phyloP scores from a whole-genome alignment of 2,888 invertebrate species.

The Tenthredo mesomela region DNA sequence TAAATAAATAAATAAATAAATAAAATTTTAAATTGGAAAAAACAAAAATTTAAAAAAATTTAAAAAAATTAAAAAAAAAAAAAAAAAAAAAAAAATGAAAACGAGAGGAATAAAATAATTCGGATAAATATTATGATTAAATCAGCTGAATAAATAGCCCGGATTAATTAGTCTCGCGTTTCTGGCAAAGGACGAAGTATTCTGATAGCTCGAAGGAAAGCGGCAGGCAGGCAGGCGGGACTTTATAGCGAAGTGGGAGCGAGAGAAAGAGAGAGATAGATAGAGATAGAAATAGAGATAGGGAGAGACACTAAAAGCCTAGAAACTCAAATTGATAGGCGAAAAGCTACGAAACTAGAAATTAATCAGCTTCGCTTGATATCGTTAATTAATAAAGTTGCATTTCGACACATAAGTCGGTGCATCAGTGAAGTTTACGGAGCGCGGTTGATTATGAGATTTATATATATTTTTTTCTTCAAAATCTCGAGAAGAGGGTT shows the following conservation, averaged over 20 bases:
- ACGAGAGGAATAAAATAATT: constrained; percentile 60
- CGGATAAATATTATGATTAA: constrained; percentile 68
- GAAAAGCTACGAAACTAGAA: constrained; percentile 18
- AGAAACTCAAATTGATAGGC: constrained; percentile 47
- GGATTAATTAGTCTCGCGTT: constrained; percentile 64
- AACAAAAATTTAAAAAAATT: not conserved
- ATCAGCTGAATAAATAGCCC: constrained; percentile 67
- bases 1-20: no score
- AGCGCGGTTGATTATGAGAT: not conserved
- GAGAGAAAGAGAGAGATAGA: not conserved
- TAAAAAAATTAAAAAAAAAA: not conserved
- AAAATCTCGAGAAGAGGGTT: no score
- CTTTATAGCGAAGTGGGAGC: not conserved
- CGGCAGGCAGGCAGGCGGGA: not conserved
- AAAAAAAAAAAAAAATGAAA: not conserved
- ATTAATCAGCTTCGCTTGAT: constrained; percentile 22
- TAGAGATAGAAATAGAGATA: not conserved
- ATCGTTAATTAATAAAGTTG: constrained; percentile 35
- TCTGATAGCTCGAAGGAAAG: constrained; percentile 11
- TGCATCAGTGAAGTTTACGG: not conserved
- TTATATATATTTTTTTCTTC: not conserved
- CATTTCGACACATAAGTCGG: not conserved
- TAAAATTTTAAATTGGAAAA: no score
- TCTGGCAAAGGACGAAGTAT: constrained; percentile 28
- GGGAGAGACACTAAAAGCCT: not conserved